Percentiles rank a stretch among this genome's conserved stretches.
These are phyloP conservation scores for Pocillopora meandrina DNA, from an alignment of 92 coral and sea anemone genomes.

Conservation along the genomic window DNA sequence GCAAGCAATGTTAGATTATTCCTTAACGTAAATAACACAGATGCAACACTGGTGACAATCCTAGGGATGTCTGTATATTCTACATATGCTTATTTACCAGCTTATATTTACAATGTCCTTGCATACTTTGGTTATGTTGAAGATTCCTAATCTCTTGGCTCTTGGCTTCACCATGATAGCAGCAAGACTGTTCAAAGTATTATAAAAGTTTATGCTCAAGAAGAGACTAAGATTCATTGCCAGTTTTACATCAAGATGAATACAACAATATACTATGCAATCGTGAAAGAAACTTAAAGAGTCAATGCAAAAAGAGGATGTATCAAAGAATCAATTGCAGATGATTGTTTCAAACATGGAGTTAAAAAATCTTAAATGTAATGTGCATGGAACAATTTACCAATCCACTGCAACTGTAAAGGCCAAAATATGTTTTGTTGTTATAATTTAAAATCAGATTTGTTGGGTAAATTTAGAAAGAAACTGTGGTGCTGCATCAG, in stretches of 20 bases:
- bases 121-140: constrained; percentile 59
- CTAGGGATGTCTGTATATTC: constrained; percentile 97
- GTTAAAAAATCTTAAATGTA: too few relatives aligned
- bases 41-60: constrained; percentile 78
- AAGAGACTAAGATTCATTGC: background rate
- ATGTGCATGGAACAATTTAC: too few relatives aligned
- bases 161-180: background rate
- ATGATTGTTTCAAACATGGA: too few relatives aligned
- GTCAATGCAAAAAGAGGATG: too few relatives aligned
- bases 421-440: too few relatives aligned
- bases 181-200: background rate
- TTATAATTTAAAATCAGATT: too few relatives aligned
- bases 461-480: too few relatives aligned
- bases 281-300: too few relatives aligned
- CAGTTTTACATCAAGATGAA: background rate
- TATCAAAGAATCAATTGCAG: too few relatives aligned
- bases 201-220: background rate
- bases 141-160: constrained; percentile 10
- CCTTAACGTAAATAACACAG: constrained; percentile 72
- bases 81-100: constrained; percentile 91
- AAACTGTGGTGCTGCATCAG: too few relatives aligned
- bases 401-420: too few relatives aligned
- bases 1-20: background rate
- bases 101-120: constrained; percentile 75
- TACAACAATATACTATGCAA: background rate